These are phyloP conservation scores for Colletes gigas DNA, from an alignment of 1,140 invertebrate species.

Conservation along the genomic window DNA sequence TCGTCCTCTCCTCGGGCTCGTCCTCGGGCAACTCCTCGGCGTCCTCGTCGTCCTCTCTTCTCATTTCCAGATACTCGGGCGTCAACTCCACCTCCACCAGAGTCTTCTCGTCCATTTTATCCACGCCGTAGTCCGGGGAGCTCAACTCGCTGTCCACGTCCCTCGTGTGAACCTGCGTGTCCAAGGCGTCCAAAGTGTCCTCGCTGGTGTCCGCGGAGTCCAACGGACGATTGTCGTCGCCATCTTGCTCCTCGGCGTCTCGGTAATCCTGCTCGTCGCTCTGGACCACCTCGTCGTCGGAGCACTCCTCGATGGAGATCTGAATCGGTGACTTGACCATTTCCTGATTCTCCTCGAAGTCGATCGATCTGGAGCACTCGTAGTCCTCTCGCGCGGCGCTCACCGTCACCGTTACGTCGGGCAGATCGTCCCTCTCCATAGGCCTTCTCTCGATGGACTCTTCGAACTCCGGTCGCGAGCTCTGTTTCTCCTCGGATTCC, in stretches of 20 bases:
- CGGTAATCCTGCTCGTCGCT: constrained; percentile 70
- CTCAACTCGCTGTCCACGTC: constrained; percentile 76
- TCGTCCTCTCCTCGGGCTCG: constrained; percentile 55
- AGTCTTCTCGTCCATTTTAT: constrained; percentile 79
- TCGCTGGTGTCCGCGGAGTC: constrained; percentile 77
- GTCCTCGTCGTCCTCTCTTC: constrained; percentile 73
- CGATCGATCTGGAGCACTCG: constrained; percentile 52
- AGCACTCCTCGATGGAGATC: constrained; percentile 80
- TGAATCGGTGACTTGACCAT: constrained; percentile 80
- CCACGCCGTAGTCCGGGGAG: constrained; percentile 77
- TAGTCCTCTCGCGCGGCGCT: constrained; percentile 38
- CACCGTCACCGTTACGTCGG: constrained; percentile 70
- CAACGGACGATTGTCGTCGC: constrained; percentile 73
- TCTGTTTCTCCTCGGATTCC: not conserved
- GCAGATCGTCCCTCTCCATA: constrained; percentile 74
- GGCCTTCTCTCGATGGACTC: constrained; percentile 27
- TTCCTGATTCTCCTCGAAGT: constrained; percentile 73
- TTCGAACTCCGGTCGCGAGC: not conserved
- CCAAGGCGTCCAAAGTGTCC: constrained; percentile 78
- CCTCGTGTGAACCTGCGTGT: constrained; percentile 76
- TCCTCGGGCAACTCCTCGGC: constrained; percentile 78
- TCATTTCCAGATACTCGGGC: constrained; percentile 78
- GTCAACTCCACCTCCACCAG: constrained; percentile 78
- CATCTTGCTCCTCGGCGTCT: constrained; percentile 74
- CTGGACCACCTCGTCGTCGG: constrained; percentile 74